These are phyloP conservation scores for Halcyon chelicuti DNA, from an alignment of 2,797 vertebrate genomes.

Conservation along the genomic window DNA sequence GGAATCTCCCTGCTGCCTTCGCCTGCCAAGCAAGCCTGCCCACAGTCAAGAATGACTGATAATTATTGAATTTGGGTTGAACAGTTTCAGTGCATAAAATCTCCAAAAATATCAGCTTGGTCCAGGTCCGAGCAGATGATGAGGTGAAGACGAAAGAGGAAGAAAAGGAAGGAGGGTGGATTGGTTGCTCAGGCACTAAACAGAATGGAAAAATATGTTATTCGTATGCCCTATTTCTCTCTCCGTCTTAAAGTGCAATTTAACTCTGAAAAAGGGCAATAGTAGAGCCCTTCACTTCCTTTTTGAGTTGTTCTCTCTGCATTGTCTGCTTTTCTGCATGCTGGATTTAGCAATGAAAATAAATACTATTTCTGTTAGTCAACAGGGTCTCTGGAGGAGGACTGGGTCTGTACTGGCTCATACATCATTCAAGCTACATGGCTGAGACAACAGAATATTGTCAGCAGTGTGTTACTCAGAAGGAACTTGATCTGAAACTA, in stretches of 20 bases:
- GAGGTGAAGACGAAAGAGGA: conserved; percentile 16
- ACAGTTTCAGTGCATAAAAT: not conserved
- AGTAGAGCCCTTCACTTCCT: not conserved
- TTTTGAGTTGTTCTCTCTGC: not conserved
- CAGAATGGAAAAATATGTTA: not conserved
- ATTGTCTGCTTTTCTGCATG: not conserved
- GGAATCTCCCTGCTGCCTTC: conserved; percentile 1
- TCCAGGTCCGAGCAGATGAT: not conserved
- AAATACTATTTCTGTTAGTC: conserved; percentile 39
- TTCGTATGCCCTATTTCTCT: not conserved
- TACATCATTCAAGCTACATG: conserved; percentile 7
- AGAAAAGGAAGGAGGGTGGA: not conserved
- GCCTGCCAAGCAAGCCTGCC: conserved; percentile 33
- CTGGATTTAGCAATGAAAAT: conserved; percentile 35
- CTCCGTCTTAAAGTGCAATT: not conserved
- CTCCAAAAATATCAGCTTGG: not conserved
- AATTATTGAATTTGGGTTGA: conserved; percentile 27
- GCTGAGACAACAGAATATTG: not conserved
- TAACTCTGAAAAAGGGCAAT: not conserved
- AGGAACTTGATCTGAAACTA: not conserved
- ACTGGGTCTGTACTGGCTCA: not conserved
- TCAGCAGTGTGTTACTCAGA: not conserved
- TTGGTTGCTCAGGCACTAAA: not conserved
- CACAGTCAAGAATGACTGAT: conserved; percentile 25
- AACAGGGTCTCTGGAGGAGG: conserved; percentile 12